Percentiles rank a stretch among this genome's conserved stretches.
phyloP scores from a whole-genome alignment of 2,888 invertebrate species.

The Heliconius sara region DNA sequence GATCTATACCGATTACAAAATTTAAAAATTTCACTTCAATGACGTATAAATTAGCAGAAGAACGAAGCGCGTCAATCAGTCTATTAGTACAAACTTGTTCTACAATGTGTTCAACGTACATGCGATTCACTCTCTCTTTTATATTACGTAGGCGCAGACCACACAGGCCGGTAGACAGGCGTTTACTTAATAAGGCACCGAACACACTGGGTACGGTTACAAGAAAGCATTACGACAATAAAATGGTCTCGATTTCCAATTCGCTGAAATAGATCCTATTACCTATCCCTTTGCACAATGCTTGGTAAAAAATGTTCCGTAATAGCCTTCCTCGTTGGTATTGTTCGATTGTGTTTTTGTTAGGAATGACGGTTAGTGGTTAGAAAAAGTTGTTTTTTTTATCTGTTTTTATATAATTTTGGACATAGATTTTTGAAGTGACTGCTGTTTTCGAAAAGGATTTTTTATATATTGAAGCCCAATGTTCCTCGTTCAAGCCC shows the following conservation, averaged over 20 bases:
- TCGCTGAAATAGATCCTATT: slow-evolving; percentile 70
- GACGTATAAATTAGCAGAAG: not conserved
- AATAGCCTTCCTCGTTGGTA: not conserved
- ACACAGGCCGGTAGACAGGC: slow-evolving; percentile 26
- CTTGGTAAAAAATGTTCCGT: slow-evolving; percentile 30
- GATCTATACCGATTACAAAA: too few relatives aligned
- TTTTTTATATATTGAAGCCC: too few relatives aligned
- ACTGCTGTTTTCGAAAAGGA: too few relatives aligned
- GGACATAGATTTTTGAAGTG: too few relatives aligned
- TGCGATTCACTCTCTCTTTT: slow-evolving; percentile 10
- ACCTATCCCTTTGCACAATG: slow-evolving; percentile 54
- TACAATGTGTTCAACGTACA: slow-evolving; percentile 11
- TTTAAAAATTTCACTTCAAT: not conserved
- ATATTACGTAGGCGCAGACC: slow-evolving; percentile 32
- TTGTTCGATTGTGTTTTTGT: slow-evolving; percentile 11
- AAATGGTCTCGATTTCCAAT: slow-evolving; percentile 61
- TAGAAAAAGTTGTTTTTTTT: not conserved
- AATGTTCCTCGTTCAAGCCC: too few relatives aligned
- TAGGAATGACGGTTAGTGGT: not conserved
- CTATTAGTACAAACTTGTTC: slow-evolving; percentile 9
- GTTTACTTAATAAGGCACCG: slow-evolving; percentile 48
- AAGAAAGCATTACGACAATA: slow-evolving; percentile 72
- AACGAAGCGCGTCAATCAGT: slow-evolving; percentile 16
- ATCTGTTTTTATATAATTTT: too few relatives aligned
- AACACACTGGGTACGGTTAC: slow-evolving; percentile 63